Conservation (phyloP, 2,888 invertebrate species). For the Athalia cordata region DNA sequence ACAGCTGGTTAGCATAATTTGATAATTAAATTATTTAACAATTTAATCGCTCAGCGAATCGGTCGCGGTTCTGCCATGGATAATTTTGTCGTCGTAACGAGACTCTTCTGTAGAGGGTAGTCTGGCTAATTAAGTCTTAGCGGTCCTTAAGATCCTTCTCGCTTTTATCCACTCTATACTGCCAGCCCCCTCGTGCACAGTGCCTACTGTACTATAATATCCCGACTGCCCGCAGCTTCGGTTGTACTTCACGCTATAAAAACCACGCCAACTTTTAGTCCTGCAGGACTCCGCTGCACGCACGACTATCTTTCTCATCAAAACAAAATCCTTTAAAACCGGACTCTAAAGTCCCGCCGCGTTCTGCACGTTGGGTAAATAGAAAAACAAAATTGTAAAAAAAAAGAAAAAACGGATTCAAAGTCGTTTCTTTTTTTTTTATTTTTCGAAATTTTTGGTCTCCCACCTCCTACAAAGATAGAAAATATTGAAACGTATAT, state of each 20-base stretch:
- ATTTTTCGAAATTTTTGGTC: background rate
- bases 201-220: too few species aligned
- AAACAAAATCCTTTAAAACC: slow-evolving; percentile 9
- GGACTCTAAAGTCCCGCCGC: background rate
- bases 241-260: slow-evolving; percentile 32
- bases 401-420: background rate
- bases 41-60: slow-evolving; percentile 42
- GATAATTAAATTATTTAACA: slow-evolving; percentile 46
- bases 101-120: slow-evolving; percentile 19
- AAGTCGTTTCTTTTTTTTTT: background rate
- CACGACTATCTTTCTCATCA: background rate
- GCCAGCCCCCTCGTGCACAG: background rate
- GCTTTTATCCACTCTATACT: slow-evolving; percentile 1
- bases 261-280: slow-evolving; percentile 1
- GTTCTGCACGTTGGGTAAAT: too few species aligned
- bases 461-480: slow-evolving; percentile 15
- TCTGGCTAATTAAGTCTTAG: slow-evolving; percentile 42
- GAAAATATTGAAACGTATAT: background rate
- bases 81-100: slow-evolving; percentile 44
- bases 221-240: background rate
- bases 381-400: background rate
- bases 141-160: slow-evolving; percentile 42
- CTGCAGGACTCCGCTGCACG: background rate
- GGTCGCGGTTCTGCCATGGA: slow-evolving; percentile 41
- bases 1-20: slow-evolving; percentile 44